These are phyloP conservation scores for Microctonus hyperodae DNA, from an alignment of 2,888 invertebrate genomes.

Conservation along the genomic window DNA sequence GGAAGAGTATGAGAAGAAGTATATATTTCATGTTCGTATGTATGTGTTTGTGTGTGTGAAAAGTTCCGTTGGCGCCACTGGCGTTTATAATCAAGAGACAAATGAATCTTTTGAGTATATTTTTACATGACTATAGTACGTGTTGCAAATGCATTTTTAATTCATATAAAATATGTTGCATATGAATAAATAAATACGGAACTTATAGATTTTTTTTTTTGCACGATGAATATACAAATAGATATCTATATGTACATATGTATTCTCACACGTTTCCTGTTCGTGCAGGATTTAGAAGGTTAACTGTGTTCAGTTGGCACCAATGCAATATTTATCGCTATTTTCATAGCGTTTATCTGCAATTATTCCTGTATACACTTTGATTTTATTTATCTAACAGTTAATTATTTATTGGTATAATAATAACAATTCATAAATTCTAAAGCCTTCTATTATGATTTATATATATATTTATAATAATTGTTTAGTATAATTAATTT, in stretches of 20 bases:
- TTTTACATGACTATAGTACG: neutral
- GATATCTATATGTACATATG: neutral
- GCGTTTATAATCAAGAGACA: too few relatives aligned
- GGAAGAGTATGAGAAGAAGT: neutral
- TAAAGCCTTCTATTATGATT: neutral
- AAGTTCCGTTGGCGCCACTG: too few relatives aligned
- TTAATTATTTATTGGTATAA: constrained; percentile 12
- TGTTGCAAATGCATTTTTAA: neutral
- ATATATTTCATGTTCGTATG: too few relatives aligned
- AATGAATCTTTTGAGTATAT: too few relatives aligned
- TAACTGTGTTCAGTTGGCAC: neutral
- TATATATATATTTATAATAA: too few relatives aligned
- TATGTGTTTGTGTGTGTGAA: neutral
- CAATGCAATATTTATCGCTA: neutral
- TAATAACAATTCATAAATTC: neutral
- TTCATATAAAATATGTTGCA: too few relatives aligned
- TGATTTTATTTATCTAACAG: neutral
- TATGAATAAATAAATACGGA: too few relatives aligned
- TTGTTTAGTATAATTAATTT: neutral
- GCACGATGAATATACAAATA: too few relatives aligned
- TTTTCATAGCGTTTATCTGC: neutral
- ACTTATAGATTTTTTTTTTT: too few relatives aligned
- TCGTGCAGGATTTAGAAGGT: neutral
- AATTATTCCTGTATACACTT: neutral
- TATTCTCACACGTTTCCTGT: neutral